Conservation (phyloP, 2,888 invertebrate genomes). For the Patella pellucida region DNA sequence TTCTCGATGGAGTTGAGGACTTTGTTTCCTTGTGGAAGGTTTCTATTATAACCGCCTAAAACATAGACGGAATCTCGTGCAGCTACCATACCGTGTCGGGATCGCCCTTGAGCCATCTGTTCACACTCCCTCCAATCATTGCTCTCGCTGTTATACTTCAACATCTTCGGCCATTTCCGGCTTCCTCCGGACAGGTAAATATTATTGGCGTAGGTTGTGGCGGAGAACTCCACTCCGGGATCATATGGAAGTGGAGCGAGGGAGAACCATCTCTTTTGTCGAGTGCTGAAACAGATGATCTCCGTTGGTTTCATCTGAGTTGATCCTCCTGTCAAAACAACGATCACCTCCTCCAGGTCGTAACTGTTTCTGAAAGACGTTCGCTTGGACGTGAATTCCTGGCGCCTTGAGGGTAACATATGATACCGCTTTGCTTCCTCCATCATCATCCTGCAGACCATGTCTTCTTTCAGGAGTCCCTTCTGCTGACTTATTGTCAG, state of each 20-base stretch:
- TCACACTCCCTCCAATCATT: constrained; percentile 56
- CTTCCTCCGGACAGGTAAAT: constrained; percentile 59
- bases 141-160: constrained; percentile 52
- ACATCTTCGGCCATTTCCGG: constrained; percentile 51
- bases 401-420: constrained; percentile 47
- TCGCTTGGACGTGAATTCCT: constrained; percentile 43
- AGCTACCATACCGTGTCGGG: constrained; percentile 56
- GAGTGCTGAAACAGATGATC: constrained; percentile 56
- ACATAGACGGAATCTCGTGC: constrained; percentile 52
- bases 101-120: constrained; percentile 53
- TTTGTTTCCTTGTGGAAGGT: constrained; percentile 52
- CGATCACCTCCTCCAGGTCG: constrained; percentile 49
- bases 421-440: constrained; percentile 55
- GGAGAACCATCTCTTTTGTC: constrained; percentile 54
- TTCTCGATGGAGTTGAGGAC: constrained; percentile 47
- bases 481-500: constrained; percentile 39
- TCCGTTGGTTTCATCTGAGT: constrained; percentile 55
- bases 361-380: constrained; percentile 45
- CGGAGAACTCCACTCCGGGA: constrained; percentile 57
- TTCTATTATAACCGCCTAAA: constrained; percentile 54
- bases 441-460: constrained; percentile 40
- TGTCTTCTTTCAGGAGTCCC: constrained; percentile 36
- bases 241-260: constrained; percentile 57
- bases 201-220: constrained; percentile 50
- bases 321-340: constrained; percentile 51